Percentiles rank a stretch among this genome's conserved stretches.
Conservation (phyloP, 2,888 invertebrate species). For the Stegophylla sp. region DNA sequence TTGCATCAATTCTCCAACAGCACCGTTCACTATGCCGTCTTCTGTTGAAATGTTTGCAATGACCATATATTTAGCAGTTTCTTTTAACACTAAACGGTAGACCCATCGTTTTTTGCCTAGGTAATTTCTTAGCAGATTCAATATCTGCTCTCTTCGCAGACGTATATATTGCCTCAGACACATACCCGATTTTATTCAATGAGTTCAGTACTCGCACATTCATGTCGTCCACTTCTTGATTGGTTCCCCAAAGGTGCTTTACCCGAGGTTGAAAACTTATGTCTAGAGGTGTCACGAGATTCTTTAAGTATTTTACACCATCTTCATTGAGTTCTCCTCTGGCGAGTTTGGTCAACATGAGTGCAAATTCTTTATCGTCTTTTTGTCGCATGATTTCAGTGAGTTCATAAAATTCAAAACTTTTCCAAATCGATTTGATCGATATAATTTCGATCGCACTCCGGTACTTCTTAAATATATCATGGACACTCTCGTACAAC, state of each 20-base stretch:
- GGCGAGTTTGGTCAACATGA: slow-evolving; percentile 53
- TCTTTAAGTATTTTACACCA: not conserved
- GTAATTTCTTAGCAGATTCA: not conserved
- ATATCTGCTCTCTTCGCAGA: not conserved
- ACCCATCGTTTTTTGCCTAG: slow-evolving; percentile 40
- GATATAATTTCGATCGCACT: no score
- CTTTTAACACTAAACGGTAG: slow-evolving; percentile 45
- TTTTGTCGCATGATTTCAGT: slow-evolving; percentile 61
- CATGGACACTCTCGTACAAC: no score
- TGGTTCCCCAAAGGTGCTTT: no score
- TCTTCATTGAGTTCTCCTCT: not conserved
- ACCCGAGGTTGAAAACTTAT: no score
- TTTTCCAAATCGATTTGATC: no score
- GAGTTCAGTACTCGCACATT: no score
- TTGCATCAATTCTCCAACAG: slow-evolving; percentile 34
- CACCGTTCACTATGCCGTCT: slow-evolving; percentile 59
- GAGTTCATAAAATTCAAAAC: slow-evolving; percentile 59
- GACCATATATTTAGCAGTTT: slow-evolving; percentile 55
- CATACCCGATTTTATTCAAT: no score
- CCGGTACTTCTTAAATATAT: no score
- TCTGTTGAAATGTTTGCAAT: slow-evolving; percentile 48
- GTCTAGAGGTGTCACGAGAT: no score
- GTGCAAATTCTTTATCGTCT: slow-evolving; percentile 60
- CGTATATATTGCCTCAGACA: no score
- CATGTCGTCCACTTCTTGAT: no score